These are phyloP conservation scores for Globodera ellingtonae DNA, from an alignment of 1,140 invertebrate species.

Conservation along the genomic window DNA sequence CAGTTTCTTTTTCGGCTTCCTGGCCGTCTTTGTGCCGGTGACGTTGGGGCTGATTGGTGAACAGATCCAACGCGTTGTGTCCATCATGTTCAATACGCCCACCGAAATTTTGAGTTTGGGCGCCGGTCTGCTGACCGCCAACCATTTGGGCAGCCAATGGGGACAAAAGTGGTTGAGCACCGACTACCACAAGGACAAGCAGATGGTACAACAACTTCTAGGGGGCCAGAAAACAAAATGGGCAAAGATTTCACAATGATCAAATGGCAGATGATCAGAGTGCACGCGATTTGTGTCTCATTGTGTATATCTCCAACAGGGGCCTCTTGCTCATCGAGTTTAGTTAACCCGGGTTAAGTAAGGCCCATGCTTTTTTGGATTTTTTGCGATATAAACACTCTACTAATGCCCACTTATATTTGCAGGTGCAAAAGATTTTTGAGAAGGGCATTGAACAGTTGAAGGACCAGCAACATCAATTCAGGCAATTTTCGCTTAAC, in stretches of 20 bases:
- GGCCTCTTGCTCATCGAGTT: no score
- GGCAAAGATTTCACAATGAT: not conserved
- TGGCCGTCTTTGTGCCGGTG: not conserved
- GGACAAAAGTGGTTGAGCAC: conserved; percentile 6
- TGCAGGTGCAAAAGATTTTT: not conserved
- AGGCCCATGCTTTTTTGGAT: no score
- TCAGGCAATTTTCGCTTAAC: not conserved
- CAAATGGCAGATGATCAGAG: no score
- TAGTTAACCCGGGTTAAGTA: no score
- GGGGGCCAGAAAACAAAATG: not conserved
- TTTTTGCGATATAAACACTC: no score
- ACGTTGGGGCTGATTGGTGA: no score
- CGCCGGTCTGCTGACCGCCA: conserved; percentile 2
- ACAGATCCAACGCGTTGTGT: not conserved
- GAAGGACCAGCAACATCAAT: not conserved
- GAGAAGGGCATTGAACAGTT: not conserved
- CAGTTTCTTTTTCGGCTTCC: not conserved
- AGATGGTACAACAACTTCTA: not conserved
- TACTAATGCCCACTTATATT: not conserved
- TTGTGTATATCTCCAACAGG: no score
- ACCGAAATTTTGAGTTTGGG: conserved; percentile 21
- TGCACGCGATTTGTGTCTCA: no score
- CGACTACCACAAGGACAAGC: not conserved
- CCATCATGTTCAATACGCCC: conserved; percentile 22
- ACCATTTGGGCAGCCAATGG: conserved; percentile 1